Conservation (phyloP, 2,888 invertebrate genomes). For the Micoletzkya japonica region DNA sequence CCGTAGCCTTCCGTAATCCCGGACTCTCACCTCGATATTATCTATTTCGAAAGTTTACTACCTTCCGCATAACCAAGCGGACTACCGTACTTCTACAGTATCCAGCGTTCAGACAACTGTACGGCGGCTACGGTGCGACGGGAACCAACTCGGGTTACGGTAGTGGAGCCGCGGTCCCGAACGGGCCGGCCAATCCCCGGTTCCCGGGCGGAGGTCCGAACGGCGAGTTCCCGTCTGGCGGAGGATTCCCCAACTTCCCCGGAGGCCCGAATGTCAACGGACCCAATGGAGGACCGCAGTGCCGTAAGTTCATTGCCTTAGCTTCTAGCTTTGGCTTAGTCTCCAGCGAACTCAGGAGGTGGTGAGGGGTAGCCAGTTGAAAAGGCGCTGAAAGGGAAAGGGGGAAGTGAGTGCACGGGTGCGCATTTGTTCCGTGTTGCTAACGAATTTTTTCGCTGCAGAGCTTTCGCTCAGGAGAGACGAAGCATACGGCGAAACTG, state of each 20-base stretch:
- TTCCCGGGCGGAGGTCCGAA: constrained; percentile 14
- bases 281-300: constrained; percentile 15
- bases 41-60: too few species aligned
- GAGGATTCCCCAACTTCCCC: constrained; percentile 16
- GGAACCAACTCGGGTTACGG: constrained; percentile 28
- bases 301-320: constrained; percentile 15
- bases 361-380: too few species aligned
- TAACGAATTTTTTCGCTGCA: neutral
- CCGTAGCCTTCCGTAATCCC: neutral
- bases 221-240: constrained; percentile 9
- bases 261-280: neutral
- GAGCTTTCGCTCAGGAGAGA: neutral
- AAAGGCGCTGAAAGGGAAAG: too few species aligned
- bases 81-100: neutral
- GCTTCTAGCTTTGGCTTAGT: too few species aligned
- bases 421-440: too few species aligned
- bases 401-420: too few species aligned
- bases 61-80: too few species aligned
- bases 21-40: neutral
- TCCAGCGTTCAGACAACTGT: constrained; percentile 36
- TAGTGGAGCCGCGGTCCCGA: constrained; percentile 13
- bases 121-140: constrained; percentile 57
- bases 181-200: constrained; percentile 28
- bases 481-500: too few species aligned
- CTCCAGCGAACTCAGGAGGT: too few species aligned